A percentile compares a stretch with the other conserved stretches of the same genome.
Evolutionary conservation across 2,797 vertebrate species (phyloP).

Genomic region (Acanthurus leucopareius): DNA sequence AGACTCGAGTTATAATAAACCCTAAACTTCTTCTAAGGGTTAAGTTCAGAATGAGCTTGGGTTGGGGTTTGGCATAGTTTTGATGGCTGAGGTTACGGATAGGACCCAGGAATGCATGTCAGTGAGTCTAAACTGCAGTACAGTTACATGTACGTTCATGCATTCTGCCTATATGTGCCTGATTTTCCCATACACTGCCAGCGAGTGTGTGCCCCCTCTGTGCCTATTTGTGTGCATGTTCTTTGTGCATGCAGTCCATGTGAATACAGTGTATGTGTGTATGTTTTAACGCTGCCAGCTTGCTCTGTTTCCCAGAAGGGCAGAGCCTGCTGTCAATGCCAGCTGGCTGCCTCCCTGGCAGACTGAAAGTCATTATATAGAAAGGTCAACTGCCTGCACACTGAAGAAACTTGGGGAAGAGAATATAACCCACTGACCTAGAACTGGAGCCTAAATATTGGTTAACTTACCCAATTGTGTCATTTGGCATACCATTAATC

Average conservation of each 20-base stretch:
- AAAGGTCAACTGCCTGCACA: constrained; percentile 74
- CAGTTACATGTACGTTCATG: background rate
- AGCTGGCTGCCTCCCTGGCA: constrained; percentile 69
- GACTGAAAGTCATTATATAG: constrained; percentile 68
- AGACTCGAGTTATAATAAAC: constrained; percentile 15
- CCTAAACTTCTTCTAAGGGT: constrained; percentile 6
- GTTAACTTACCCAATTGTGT: constrained; percentile 60
- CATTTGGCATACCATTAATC: constrained; percentile 65
- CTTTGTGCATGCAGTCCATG: constrained; percentile 22
- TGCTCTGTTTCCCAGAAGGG: constrained; percentile 74
- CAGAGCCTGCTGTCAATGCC: constrained; percentile 60
- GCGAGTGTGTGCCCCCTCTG: constrained; percentile 4
- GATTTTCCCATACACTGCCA: constrained; percentile 1
- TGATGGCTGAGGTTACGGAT: constrained; percentile 6
- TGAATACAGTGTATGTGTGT: constrained; percentile 24
- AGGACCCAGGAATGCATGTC: constrained; percentile 14
- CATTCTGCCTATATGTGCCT: constrained; percentile 3
- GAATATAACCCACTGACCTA: constrained; percentile 82
- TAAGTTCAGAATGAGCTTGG: constrained; percentile 27
- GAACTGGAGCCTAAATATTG: constrained; percentile 71
- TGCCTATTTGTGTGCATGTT: constrained; percentile 1
- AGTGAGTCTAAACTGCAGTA: constrained; percentile 17
- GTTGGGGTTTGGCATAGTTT: constrained; percentile 30
- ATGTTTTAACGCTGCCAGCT: constrained; percentile 51
- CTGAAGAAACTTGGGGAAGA: constrained; percentile 54